A percentile compares a stretch with the other conserved stretches of the same genome.
phyloP scores from a whole-genome alignment of 2,888 invertebrate genomes.

The Melinaea marsaeus region DNA sequence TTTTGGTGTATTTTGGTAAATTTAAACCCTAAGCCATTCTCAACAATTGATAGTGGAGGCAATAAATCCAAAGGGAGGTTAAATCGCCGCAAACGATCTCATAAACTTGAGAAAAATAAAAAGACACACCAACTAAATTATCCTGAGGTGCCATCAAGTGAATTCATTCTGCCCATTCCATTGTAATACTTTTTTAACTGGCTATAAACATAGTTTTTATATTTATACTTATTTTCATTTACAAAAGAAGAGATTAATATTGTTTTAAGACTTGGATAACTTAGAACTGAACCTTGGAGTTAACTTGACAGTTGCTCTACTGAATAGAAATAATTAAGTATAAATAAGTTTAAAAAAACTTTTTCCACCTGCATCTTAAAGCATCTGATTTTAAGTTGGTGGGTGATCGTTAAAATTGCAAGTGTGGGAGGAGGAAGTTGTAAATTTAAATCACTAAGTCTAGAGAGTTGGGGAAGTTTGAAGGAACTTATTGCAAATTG shows the following conservation, averaged over 20 bases:
- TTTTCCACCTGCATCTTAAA: conserved; percentile 32
- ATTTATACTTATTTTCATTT: too few species aligned
- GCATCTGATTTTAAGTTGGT: conserved; percentile 56
- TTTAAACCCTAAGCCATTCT: conserved; percentile 17
- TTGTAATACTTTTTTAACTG: conserved; percentile 23
- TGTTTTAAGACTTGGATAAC: too few species aligned
- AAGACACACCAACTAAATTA: conserved; percentile 52
- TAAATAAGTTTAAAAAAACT: neutral
- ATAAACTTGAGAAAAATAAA: conserved; percentile 58
- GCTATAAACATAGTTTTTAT: conserved; percentile 35
- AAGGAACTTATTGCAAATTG: conserved; percentile 66
- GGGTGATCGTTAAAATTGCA: conserved; percentile 66
- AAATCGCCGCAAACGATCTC: conserved; percentile 48
- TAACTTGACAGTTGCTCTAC: too few species aligned
- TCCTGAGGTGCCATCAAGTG: conserved; percentile 43
- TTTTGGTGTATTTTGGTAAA: neutral
- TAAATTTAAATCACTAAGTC: conserved; percentile 75
- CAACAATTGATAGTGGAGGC: conserved; percentile 48
- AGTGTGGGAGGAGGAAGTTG: conserved; percentile 60
- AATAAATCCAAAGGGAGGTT: conserved; percentile 50
- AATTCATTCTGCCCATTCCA: conserved; percentile 15
- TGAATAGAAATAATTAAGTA: too few species aligned
- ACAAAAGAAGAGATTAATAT: too few species aligned
- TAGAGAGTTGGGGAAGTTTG: conserved; percentile 42
- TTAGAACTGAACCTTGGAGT: too few species aligned